Base-by-base conservation (phyloP, 1,140 invertebrate species). In the Ceratitis capitata region DNA sequence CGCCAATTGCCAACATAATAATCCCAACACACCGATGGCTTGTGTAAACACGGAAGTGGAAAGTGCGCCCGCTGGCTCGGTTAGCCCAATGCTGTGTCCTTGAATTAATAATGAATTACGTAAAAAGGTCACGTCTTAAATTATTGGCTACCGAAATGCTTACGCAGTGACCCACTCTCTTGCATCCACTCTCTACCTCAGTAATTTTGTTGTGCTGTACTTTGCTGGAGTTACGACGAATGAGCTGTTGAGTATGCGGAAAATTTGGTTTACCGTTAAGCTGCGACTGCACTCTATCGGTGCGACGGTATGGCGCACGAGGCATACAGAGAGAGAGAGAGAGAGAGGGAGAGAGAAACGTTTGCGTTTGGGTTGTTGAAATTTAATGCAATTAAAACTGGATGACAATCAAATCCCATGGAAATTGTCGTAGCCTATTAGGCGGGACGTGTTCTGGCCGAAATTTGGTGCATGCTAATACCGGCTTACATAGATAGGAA, bases 121-220 rank as follows among this genome's bases (percentile, higher is more conserved):
- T 83, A 53, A 58, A 84, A 86, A 29, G 85, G 85, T 86, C 85
- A 86, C 85, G 85, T 86, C 84, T 58, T 23, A 39, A 56, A n/a
- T 49, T 85, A 83, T 56, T 83, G 82, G 82, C 82, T 53, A 29
- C 26, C 49, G 47, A 23, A 83, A 29, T 45, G 61, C 61, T 29
- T 69, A 32, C 78, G 49, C 10, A 29, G 14, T 26, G n/a, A 6
- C 19, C n/a, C 47, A 16, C 29, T 83, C 29, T 29, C 10, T 53
- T 6, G 23, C n/a, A n/a, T n/a, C n/a, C n/a, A n/a, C n/a, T n/a
- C n/a, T n/a, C n/a, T n/a, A n/a, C n/a, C n/a, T n/a, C n/a, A n/a
- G n/a, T 53, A 78, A 78, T n/a, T 78, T 78, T 42, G n/a, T n/a
- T n/a, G 19, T 45, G 26, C 69, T 6, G 69, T n/a, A n/a, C n/a